Conservation (phyloP, 2,113 vertebrate species). For the Alligator mississippiensis region DNA sequence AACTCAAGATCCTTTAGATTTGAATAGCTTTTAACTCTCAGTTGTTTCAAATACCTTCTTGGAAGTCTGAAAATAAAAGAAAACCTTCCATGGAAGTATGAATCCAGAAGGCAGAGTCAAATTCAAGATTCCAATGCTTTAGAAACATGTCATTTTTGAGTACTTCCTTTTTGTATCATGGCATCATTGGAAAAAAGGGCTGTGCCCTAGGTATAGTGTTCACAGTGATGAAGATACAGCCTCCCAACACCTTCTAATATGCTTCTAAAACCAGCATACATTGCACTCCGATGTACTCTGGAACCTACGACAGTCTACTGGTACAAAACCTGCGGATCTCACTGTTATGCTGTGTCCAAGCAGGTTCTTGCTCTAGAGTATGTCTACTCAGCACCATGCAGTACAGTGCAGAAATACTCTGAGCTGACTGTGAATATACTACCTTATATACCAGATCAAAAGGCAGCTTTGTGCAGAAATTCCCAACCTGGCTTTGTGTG, state of each 20-base stretch:
- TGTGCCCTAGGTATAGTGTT: rapidly evolving
- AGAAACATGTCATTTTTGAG: not conserved
- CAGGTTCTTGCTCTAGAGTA: not conserved
- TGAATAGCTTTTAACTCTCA: not conserved
- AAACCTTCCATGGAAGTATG: not conserved
- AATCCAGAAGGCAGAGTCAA: not conserved
- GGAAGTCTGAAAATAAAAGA: not conserved
- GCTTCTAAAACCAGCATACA: rapidly evolving
- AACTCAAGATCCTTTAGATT: not conserved
- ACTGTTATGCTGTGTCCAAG: not conserved
- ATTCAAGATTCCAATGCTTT: rapidly evolving
- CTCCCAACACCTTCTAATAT: not conserved
- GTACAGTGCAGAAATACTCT: too few species aligned
- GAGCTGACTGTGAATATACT: too few species aligned
- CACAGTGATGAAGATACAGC: rapidly evolving
- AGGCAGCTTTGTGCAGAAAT: too few species aligned
- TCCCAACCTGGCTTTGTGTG: too few species aligned
- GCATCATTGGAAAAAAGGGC: not conserved
- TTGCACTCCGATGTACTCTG: rapidly evolving
- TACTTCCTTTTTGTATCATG: rapidly evolving
- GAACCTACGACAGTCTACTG: rapidly evolving
- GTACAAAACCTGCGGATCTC: not conserved
- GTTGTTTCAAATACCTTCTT: not conserved
- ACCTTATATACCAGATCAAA: too few species aligned
- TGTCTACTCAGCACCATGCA: too few species aligned